Evolutionary conservation across 1,140 invertebrate species (phyloP), one percentile per base, ranked within the genome.

Genomic region (Procambarus virginalis): DNA sequence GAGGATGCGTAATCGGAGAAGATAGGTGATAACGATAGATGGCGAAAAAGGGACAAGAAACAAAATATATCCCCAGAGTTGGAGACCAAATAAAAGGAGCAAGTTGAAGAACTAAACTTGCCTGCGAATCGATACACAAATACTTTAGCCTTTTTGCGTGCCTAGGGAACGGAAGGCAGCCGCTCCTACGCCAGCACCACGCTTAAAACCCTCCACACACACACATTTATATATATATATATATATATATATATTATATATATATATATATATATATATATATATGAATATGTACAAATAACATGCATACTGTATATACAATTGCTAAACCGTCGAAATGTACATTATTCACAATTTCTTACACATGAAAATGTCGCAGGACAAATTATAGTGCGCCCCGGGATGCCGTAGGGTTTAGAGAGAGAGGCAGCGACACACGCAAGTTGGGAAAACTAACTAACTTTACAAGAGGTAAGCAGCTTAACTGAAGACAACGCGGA

Each of bases 81-180:
- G 17, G 81, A 68, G 55, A 49, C 46, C 81, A 64, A 70, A 83
- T 83, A 70, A 48, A 64, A 70, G 46, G 81, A 70, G 46, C 34
- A 83, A 83, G 64, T 68, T 70, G 22, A 70, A 34, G 81, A 83
- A 80, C 49, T 58, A 80, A 80, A 80, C 49, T 80, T 80, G 49
- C 20, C 78, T 58, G 22, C 17, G 78, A 80, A 80, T 80, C 78
- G 78, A 80, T 80, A 80, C 78, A 80, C 78, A 80, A 80, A 80
- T 80, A 80, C 78, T 80, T 80, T 80, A 80, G 78, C 78, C 78
- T 80, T 80, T 80, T 80, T 80, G 78, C 78, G 78, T 80, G 78
- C 55, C 78, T 55, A 8, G 78, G 78, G 58, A 80, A 80, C 49
- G 12, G 78, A 12, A 80, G 60, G 60, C 4, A 17, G 60, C 49